Percentiles rank a stretch among this genome's conserved stretches.
phyloP scores from a whole-genome alignment of 2,113 vertebrate genomes.

The Orcinus orca region DNA sequence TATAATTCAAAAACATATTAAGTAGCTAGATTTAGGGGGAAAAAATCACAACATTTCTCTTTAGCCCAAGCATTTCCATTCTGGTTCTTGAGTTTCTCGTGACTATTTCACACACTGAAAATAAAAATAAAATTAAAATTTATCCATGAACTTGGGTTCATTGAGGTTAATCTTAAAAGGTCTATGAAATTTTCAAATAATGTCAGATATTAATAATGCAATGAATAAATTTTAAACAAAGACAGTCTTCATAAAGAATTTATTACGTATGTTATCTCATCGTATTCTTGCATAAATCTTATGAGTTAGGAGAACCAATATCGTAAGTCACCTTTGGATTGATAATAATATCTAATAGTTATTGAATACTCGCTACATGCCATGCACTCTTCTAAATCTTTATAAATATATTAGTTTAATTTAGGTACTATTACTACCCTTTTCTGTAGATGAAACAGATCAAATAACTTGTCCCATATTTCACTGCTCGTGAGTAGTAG shows the following conservation, averaged over 20 bases:
- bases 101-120: neutral
- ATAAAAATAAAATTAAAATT: neutral
- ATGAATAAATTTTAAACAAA: neutral
- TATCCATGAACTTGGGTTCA: neutral
- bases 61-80: neutral
- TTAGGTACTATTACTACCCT: neutral
- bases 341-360: neutral
- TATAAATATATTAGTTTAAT: neutral
- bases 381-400: neutral
- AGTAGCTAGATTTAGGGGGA: neutral
- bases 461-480: neutral
- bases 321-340: neutral
- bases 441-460: neutral
- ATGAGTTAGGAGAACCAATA: neutral
- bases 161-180: neutral
- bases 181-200: neutral
- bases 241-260: neutral
- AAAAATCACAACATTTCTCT: neutral
- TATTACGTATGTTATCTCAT: neutral
- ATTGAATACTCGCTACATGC: accelerated
- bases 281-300: neutral
- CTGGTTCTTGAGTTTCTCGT: neutral
- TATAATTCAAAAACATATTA: neutral
- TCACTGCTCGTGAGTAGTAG: neutral
- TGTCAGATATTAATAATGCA: neutral